Conservation (phyloP, 2,888 invertebrate genomes). For the Neoaliturus tenellus region DNA sequence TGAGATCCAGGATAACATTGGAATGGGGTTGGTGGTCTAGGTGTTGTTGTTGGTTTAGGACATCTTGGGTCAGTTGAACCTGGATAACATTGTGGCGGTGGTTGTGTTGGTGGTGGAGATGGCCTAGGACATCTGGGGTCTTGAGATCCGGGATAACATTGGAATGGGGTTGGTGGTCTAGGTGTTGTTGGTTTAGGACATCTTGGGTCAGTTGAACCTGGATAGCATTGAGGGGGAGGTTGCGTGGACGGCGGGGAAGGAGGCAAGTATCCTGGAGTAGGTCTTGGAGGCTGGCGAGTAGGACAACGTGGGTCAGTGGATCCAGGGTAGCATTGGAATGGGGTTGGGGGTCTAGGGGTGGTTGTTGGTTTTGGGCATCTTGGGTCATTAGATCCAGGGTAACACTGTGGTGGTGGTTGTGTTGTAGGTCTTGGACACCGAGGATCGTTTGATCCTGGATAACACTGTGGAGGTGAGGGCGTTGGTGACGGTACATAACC, state of each 20-base stretch:
- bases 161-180: conserved; percentile 62
- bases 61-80: conserved; percentile 61
- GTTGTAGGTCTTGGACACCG: conserved; percentile 68
- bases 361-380: conserved; percentile 67
- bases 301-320: conserved; percentile 68
- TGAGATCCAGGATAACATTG: conserved; percentile 68
- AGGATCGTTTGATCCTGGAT: conserved; percentile 71
- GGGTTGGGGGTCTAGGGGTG: conserved; percentile 61
- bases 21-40: conserved; percentile 64
- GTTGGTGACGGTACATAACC: conserved; percentile 55
- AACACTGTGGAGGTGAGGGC: conserved; percentile 68
- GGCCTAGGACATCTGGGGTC: conserved; percentile 70
- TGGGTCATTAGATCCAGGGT: conserved; percentile 63
- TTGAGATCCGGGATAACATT: conserved; percentile 70
- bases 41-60: conserved; percentile 52
- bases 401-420: conserved; percentile 68
- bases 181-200: conserved; percentile 62
- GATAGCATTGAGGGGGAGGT: conserved; percentile 69
- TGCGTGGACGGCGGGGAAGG: conserved; percentile 66
- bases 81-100: conserved; percentile 62
- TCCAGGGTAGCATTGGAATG: conserved; percentile 61
- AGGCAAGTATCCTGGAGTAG: conserved; percentile 60
- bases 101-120: conserved; percentile 66
- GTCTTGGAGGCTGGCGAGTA: conserved; percentile 68
- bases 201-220: conserved; percentile 70